These are phyloP conservation scores for Ormia ochracea DNA, from an alignment of 2,888 invertebrate species.

Conservation along the genomic window DNA sequence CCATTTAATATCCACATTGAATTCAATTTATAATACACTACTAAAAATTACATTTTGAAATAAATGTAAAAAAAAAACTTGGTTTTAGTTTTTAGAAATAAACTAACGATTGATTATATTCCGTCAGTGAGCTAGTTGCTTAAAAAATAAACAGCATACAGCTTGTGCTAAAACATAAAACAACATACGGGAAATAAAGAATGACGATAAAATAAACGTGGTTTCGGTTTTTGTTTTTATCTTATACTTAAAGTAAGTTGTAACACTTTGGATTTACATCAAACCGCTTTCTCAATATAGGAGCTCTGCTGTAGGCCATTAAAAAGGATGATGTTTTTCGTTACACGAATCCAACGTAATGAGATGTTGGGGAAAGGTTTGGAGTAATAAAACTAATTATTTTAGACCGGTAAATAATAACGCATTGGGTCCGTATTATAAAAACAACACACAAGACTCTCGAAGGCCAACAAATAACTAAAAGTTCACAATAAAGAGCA, in stretches of 20 bases:
- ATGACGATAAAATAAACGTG: slow-evolving; percentile 51
- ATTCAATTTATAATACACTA: neutral
- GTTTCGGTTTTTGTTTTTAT: slow-evolving; percentile 36
- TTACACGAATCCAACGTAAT: slow-evolving; percentile 16
- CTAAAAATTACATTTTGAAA: slow-evolving; percentile 13
- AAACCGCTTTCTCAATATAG: slow-evolving; percentile 6
- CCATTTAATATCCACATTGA: neutral
- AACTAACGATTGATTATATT: neutral
- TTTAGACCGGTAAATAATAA: slow-evolving; percentile 61
- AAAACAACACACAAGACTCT: slow-evolving; percentile 51
- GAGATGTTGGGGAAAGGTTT: slow-evolving; percentile 25
- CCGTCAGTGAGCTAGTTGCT: neutral
- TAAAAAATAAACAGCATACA: slow-evolving; percentile 32
- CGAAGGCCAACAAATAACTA: slow-evolving; percentile 62
- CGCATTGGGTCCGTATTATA: slow-evolving; percentile 47
- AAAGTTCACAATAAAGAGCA: slow-evolving; percentile 52
- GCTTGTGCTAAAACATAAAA: slow-evolving; percentile 33
- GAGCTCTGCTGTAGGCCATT: slow-evolving; percentile 10
- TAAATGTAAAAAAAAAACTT: neutral
- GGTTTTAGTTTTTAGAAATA: neutral
- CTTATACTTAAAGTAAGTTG: slow-evolving; percentile 30
- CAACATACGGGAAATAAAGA: slow-evolving; percentile 13
- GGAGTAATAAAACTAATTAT: slow-evolving; percentile 50
- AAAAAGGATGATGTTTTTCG: slow-evolving; percentile 19
- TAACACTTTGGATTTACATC: slow-evolving; percentile 23